Evolutionary conservation across 2,113 vertebrate genomes (phyloP).

Genomic region (Otus sunia): DNA sequence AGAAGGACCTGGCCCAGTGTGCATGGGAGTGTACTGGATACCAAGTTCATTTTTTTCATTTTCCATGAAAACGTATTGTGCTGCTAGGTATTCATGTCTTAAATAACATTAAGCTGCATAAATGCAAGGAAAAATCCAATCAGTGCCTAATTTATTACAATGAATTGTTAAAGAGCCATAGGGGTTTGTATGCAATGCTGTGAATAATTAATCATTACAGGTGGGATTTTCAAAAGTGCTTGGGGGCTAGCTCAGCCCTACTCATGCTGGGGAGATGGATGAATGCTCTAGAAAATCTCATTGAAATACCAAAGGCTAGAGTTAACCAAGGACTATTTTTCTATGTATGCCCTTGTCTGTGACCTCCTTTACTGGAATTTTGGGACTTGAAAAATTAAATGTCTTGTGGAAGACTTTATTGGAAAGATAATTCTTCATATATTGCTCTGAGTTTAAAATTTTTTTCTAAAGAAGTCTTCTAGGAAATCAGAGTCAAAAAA

Average conservation of each 20-base stretch:
- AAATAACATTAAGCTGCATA: neutral
- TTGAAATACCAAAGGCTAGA: neutral
- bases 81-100: neutral
- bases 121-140: neutral
- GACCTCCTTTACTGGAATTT: neutral
- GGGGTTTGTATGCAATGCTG: neutral
- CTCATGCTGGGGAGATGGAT: neutral
- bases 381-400: neutral
- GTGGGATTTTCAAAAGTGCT: neutral
- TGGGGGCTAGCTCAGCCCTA: neutral
- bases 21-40: neutral
- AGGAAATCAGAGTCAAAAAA: neutral
- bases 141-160: neutral
- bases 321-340: neutral
- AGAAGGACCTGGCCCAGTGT: neutral
- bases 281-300: neutral
- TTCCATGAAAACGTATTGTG: fast-evolving
- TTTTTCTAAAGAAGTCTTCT: neutral
- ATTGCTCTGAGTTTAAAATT: neutral
- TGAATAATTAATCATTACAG: neutral
- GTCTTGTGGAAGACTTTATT: neutral
- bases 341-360: neutral
- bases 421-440: neutral
- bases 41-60: neutral
- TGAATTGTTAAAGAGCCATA: neutral